These are phyloP conservation scores for Urocynchramus pylzowi DNA, from an alignment of 2,113 vertebrate genomes.

Conservation along the genomic window DNA sequence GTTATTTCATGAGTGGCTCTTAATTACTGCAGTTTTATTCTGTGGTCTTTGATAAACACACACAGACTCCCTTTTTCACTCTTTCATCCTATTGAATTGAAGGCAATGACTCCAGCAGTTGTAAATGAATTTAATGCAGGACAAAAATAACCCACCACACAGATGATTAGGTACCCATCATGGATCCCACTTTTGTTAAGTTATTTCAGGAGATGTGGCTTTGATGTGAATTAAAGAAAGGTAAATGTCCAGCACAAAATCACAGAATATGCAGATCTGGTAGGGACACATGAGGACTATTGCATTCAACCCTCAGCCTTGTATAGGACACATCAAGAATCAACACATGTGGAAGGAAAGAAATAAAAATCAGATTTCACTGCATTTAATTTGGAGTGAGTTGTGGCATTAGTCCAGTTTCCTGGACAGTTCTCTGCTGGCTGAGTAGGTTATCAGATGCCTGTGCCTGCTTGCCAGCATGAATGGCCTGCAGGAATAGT, in stretches of 20 bases:
- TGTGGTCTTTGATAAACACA: neutral
- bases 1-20: neutral
- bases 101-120: neutral
- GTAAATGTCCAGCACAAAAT: neutral
- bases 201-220: neutral
- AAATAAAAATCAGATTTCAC: neutral
- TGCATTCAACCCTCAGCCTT: fast-evolving
- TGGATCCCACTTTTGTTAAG: neutral
- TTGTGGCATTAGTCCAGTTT: neutral
- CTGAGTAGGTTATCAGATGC: neutral
- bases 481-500: neutral
- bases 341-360: fast-evolving
- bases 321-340: neutral
- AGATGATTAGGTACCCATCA: neutral
- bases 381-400: neutral
- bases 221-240: neutral
- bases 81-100: neutral
- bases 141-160: neutral
- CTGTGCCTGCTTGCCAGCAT: too few relatives aligned
- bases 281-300: neutral
- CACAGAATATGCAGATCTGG: neutral
- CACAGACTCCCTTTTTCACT: neutral
- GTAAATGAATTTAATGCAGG: neutral
- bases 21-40: conserved; percentile 2
- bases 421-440: neutral